phyloP scores from a whole-genome alignment of 2,888 invertebrate species.

The Clitarchus hookeri region DNA sequence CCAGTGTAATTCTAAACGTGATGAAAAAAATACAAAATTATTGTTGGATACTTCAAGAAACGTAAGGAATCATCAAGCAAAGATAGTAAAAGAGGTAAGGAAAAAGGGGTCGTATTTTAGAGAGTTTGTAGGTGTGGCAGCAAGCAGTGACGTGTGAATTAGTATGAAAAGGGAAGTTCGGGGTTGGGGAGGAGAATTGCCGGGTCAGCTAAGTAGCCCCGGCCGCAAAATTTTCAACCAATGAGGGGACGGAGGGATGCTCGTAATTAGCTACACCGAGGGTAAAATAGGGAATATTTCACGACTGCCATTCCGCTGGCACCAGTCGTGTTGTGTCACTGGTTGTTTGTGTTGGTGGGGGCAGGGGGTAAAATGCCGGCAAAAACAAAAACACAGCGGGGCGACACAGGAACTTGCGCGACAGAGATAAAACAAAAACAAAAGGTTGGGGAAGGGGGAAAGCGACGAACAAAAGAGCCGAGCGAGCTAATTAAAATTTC shows the following conservation, averaged over 20 bases:
- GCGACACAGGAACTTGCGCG: not conserved
- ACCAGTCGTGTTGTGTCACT: not conserved
- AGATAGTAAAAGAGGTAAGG: not conserved
- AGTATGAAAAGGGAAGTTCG: not conserved
- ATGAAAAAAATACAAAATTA: no score
- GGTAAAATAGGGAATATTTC: not conserved
- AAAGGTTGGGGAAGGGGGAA: no score
- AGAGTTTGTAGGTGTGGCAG: no score
- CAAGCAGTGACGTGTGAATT: not conserved
- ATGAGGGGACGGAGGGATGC: not conserved
- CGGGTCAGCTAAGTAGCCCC: not conserved
- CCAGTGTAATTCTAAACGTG: no score
- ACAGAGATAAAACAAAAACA: not conserved
- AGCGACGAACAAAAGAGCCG: not conserved
- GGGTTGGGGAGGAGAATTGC: not conserved
- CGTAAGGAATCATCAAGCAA: no score
- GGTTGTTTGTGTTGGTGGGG: not conserved
- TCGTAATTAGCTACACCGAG: not conserved
- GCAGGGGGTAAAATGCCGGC: not conserved
- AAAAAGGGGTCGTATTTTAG: not conserved
- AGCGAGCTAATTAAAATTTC: conserved; percentile 14
- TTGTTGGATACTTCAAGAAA: no score
- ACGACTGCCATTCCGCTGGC: not conserved
- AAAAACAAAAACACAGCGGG: not conserved
- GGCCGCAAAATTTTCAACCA: not conserved